These are phyloP conservation scores for Aulostomus chinensis DNA, from an alignment of 2,797 vertebrate species.

Conservation along the genomic window DNA sequence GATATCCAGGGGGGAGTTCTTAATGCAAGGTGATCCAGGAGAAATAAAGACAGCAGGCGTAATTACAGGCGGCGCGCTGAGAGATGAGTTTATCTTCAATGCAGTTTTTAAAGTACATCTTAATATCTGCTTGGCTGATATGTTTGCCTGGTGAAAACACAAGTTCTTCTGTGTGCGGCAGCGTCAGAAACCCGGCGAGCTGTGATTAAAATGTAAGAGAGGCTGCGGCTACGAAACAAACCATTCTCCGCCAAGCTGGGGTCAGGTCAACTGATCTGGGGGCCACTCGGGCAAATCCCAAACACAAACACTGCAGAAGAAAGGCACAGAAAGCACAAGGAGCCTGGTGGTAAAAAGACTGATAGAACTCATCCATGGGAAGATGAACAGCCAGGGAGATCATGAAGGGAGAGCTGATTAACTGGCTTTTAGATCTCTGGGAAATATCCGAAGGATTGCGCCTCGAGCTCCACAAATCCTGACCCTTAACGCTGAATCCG, in stretches of 20 bases:
- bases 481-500: conserved; percentile 69
- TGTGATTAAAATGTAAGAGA: conserved; percentile 75
- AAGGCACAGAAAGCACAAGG: conserved; percentile 51
- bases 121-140: conserved; percentile 19
- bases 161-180: conserved; percentile 54
- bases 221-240: conserved; percentile 48
- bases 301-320: conserved; percentile 77
- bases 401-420: conserved; percentile 81
- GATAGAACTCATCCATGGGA: conserved; percentile 70
- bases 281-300: conserved; percentile 79
- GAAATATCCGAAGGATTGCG: conserved; percentile 71
- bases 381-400: conserved; percentile 80
- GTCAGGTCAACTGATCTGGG: conserved; percentile 85
- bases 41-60: conserved; percentile 57
- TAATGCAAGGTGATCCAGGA: conserved; percentile 69
- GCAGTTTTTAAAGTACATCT: conserved; percentile 43
- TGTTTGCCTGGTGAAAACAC: neutral
- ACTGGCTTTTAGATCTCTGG: conserved; percentile 75
- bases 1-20: conserved; percentile 58
- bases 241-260: conserved; percentile 63
- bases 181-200: conserved; percentile 15
- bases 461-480: conserved; percentile 61
- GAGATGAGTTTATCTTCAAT: conserved; percentile 37
- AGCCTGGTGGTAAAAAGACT: conserved; percentile 52
- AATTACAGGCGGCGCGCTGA: conserved; percentile 56